phyloP scores from a whole-genome alignment of 2,113 vertebrate genomes.

The Meriones unguiculatus region DNA sequence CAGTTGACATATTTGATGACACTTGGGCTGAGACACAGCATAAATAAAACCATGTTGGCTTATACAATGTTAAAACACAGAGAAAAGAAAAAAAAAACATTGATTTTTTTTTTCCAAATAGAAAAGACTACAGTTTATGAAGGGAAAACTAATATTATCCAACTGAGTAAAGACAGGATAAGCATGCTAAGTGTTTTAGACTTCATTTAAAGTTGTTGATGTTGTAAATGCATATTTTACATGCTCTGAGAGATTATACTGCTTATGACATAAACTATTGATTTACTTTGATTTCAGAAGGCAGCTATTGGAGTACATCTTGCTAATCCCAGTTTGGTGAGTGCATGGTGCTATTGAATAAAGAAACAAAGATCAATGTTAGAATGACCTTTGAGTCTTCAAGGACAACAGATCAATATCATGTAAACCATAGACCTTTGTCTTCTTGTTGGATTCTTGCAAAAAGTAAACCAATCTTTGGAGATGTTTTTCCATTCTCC shows the following conservation, averaged over 20 bases:
- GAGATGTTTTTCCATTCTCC: conserved; percentile 77
- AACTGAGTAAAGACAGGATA: conserved; percentile 76
- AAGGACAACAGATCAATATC: conserved; percentile 84
- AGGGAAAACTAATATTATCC: conserved; percentile 80
- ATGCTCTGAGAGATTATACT: conserved; percentile 31
- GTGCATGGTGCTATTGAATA: conserved; percentile 72
- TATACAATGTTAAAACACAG: conserved; percentile 76
- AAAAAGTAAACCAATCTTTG: conserved; percentile 70
- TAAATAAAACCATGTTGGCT: conserved; percentile 82
- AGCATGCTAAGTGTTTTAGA: conserved; percentile 60
- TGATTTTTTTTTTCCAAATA: conserved; percentile 75
- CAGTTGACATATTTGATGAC: conserved; percentile 49
- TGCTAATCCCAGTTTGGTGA: conserved; percentile 44
- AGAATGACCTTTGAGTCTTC: conserved; percentile 81
- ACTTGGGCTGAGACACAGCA: conserved; percentile 74
- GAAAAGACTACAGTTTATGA: conserved; percentile 72
- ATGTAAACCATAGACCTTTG: conserved; percentile 75
- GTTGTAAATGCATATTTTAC: neutral
- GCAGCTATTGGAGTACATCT: conserved; percentile 61
- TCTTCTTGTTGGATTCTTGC: conserved; percentile 71
- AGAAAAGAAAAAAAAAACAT: conserved; percentile 80
- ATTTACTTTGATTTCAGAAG: conserved; percentile 65
- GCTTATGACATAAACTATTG: conserved; percentile 46
- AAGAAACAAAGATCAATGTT: conserved; percentile 84
- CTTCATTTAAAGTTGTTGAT: conserved; percentile 16